These are phyloP conservation scores for Coptodon rendalli DNA, from an alignment of 2,113 vertebrate species.

Conservation along the genomic window DNA sequence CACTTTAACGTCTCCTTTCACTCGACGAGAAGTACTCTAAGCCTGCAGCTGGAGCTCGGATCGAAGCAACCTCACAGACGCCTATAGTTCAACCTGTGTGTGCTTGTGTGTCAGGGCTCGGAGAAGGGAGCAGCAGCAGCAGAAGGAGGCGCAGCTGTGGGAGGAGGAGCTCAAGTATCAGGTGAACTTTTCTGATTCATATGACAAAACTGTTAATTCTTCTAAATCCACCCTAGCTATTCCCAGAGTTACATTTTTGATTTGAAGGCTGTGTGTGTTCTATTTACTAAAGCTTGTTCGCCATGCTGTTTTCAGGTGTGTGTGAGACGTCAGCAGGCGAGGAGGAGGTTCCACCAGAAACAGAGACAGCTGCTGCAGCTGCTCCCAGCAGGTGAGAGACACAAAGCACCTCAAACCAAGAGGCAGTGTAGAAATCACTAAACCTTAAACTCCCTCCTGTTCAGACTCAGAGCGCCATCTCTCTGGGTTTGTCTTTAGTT, in stretches of 20 bases:
- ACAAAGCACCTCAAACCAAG: neutral
- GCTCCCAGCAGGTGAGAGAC: conserved; percentile 58
- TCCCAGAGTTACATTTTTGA: neutral
- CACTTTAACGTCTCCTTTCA: neutral
- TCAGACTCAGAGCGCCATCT: neutral
- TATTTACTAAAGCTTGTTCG: neutral
- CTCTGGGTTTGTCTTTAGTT: neutral
- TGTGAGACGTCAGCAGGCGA: conserved; percentile 81
- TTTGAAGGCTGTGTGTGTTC: neutral
- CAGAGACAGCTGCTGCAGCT: conserved; percentile 82
- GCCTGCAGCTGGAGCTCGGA: neutral
- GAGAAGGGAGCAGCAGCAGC: conserved; percentile 65
- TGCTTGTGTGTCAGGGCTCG: conserved; percentile 72
- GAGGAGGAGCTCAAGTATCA: conserved; percentile 75
- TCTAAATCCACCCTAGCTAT: neutral
- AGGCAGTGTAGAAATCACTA: neutral
- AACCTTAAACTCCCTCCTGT: neutral
- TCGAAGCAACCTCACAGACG: neutral
- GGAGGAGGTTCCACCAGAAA: conserved; percentile 82
- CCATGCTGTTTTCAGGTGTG: conserved; percentile 65
- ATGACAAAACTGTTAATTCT: neutral
- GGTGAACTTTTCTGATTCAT: neutral
- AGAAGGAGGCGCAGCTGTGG: conserved; percentile 71
- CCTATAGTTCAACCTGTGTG: neutral
- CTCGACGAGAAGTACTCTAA: too few relatives aligned